Conservation (phyloP, 2,888 invertebrate genomes). For the Andrena camellia region DNA sequence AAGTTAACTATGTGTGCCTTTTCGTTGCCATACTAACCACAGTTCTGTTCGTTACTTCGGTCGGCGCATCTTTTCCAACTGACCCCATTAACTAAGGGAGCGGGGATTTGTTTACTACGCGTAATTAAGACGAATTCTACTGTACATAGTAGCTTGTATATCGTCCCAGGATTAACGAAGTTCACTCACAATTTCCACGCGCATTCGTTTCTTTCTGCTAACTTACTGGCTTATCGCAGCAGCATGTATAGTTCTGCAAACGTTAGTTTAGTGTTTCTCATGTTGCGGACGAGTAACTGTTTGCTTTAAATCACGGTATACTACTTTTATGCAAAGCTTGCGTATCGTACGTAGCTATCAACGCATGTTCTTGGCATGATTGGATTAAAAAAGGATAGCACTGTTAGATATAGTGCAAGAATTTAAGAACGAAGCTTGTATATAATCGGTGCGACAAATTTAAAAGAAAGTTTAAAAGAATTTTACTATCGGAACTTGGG, state of each 20-base stretch:
- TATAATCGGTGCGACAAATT: background rate
- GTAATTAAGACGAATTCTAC: slow-evolving; percentile 1
- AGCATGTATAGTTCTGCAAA: slow-evolving; percentile 22
- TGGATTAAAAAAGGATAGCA: background rate
- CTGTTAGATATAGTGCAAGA: background rate
- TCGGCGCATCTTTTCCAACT: slow-evolving; percentile 10
- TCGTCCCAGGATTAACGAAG: background rate
- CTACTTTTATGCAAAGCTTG: background rate
- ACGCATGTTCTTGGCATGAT: slow-evolving; percentile 18
- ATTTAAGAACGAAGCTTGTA: slow-evolving; percentile 2
- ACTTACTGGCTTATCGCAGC: background rate
- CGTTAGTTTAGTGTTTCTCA: slow-evolving; percentile 15
- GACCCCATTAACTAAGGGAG: background rate
- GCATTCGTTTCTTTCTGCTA: background rate
- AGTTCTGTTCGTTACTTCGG: background rate
- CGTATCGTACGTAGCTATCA: background rate
- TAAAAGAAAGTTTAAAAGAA: background rate
- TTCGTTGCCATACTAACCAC: background rate
- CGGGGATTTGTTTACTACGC: background rate
- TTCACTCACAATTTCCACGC: background rate
- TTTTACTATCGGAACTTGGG: background rate
- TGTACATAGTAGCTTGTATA: background rate
- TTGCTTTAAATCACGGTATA: background rate
- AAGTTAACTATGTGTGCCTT: slow-evolving; percentile 20
- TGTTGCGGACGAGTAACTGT: background rate